Evolutionary conservation across 2,113 vertebrate species (phyloP).

Genomic region (Numenius arquata): DNA sequence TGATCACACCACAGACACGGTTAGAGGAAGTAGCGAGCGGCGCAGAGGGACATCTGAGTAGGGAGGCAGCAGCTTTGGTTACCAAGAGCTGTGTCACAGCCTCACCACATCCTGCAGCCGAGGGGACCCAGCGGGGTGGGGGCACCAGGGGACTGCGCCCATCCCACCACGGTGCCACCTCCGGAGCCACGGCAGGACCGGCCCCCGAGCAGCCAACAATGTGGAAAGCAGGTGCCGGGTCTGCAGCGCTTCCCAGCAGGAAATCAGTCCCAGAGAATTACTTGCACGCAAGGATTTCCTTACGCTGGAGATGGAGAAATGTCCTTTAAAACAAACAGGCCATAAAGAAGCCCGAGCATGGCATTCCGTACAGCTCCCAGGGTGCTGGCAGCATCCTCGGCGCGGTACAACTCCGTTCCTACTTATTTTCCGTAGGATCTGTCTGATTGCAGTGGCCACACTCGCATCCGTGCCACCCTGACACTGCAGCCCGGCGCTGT

Average conservation of each 20-base stretch:
- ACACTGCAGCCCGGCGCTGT: neutral
- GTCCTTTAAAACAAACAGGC: neutral
- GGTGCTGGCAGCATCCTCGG: neutral
- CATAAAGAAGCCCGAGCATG: neutral
- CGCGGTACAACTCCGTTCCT: accelerated
- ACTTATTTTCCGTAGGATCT: neutral
- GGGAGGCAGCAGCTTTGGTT: neutral
- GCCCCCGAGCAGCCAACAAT: neutral
- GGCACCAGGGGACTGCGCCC: neutral
- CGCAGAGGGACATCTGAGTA: neutral
- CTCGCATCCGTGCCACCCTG: accelerated
- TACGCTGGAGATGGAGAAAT: neutral
- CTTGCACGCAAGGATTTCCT: neutral
- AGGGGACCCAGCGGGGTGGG: neutral
- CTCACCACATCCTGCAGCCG: slow-evolving; percentile 52
- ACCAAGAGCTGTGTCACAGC: slow-evolving; percentile 8
- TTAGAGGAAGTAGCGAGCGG: neutral
- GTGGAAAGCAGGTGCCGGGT: neutral
- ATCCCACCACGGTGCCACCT: accelerated
- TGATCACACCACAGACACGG: neutral
- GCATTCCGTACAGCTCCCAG: accelerated
- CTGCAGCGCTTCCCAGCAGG: neutral
- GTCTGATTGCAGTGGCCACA: accelerated
- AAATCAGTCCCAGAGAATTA: neutral
- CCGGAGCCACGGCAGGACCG: accelerated